phyloP scores from a whole-genome alignment of 1,140 invertebrate species.

The Coptotermes formosanus region DNA sequence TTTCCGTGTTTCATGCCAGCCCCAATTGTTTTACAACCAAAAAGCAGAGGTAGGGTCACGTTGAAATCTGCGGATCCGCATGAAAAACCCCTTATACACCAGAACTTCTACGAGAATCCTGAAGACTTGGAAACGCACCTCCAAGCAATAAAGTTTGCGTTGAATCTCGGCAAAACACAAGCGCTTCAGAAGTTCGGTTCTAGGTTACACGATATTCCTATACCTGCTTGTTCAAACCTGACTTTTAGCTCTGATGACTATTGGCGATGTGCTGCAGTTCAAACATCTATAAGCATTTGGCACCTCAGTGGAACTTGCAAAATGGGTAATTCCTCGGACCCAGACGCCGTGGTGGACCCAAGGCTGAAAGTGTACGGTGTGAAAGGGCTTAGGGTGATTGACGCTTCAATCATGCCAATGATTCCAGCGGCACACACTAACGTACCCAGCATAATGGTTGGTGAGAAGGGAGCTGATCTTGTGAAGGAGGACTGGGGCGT shows the following conservation, averaged over 20 bases:
- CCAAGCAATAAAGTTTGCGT: constrained; percentile 58
- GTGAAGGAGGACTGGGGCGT: constrained; percentile 59
- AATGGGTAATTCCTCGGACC: constrained; percentile 71
- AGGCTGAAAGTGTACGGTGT: constrained; percentile 67
- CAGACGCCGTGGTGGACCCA: constrained; percentile 67
- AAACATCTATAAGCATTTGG: constrained; percentile 46
- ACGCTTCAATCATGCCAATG: constrained; percentile 74
- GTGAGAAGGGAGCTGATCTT: constrained; percentile 78
- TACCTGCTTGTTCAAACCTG: constrained; percentile 39
- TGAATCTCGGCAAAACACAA: constrained; percentile 45
- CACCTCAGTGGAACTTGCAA: constrained; percentile 67
- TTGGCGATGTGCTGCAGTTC: constrained; percentile 42
- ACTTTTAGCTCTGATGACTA: constrained; percentile 41
- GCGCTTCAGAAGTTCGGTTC: constrained; percentile 42
- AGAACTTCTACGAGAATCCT: constrained; percentile 76
- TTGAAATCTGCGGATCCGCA: constrained; percentile 73
- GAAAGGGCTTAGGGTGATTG: constrained; percentile 67
- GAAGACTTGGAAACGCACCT: constrained; percentile 72
- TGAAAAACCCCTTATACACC: constrained; percentile 77
- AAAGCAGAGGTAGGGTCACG: constrained; percentile 53
- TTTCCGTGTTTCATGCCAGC: constrained; percentile 37
- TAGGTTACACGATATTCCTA: constrained; percentile 29
- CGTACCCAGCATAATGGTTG: constrained; percentile 84
- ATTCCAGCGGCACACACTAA: constrained; percentile 76
- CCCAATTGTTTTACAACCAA: constrained; percentile 45